Percentiles rank a stretch among this genome's conserved stretches.
phyloP scores from a whole-genome alignment of 2,113 vertebrate genomes.

The Ophiodon elongatus region DNA sequence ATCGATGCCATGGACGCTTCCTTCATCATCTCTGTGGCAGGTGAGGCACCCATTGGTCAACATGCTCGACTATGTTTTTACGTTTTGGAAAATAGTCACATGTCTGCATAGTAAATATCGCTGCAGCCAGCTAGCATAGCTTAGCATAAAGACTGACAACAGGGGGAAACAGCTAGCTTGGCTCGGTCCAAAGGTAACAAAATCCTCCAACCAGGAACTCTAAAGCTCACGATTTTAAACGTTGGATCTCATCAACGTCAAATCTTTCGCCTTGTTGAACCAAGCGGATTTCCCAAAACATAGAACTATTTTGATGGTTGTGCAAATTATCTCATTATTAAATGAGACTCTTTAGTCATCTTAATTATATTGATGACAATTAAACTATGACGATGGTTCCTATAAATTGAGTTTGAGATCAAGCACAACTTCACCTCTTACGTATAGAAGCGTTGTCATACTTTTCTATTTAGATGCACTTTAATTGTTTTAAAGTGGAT shows the following conservation, averaged over 20 bases:
- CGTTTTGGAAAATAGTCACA: neutral
- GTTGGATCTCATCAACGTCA: neutral
- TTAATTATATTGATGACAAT: neutral
- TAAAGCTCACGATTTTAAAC: neutral
- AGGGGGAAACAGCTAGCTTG: neutral
- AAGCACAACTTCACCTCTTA: neutral
- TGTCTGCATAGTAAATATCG: neutral
- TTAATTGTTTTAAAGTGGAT: neutral
- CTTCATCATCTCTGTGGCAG: slow-evolving; percentile 91
- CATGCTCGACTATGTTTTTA: neutral
- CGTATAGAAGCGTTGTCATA: neutral
- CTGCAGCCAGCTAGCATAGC: neutral
- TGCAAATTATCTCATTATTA: neutral
- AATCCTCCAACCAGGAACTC: neutral
- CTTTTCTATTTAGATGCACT: neutral
- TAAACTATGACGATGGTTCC: neutral
- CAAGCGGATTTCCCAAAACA: neutral
- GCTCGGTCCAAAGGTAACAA: neutral
- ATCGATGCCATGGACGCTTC: slow-evolving; percentile 92
- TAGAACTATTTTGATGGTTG: neutral
- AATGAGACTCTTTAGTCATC: neutral
- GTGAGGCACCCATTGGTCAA: slow-evolving; percentile 79
- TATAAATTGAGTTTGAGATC: neutral
- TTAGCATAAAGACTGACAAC: neutral
- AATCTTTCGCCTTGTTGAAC: neutral